Conservation (phyloP, 2,797 vertebrate genomes). For the Calcarius lapponicus region DNA sequence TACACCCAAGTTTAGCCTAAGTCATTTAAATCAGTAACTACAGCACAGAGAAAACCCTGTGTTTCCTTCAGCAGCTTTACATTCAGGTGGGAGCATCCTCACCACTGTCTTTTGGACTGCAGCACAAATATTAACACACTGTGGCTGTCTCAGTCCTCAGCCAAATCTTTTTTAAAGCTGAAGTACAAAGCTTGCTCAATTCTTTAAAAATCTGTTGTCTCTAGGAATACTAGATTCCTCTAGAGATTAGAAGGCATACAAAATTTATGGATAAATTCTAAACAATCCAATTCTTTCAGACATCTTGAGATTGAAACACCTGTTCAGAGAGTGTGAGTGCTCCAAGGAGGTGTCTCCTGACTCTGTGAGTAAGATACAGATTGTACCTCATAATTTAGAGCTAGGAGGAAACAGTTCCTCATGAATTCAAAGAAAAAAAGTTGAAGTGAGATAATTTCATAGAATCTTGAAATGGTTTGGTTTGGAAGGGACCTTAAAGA, state of each 20-base stretch:
- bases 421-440: not conserved
- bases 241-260: not conserved
- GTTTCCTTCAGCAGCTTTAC: not conserved
- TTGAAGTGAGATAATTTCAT: not conserved
- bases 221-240: not conserved
- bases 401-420: not conserved
- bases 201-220: not conserved
- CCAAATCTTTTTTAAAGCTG: not conserved
- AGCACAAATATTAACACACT: not conserved
- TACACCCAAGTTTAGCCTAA: not conserved
- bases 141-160: not conserved
- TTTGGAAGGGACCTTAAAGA: not conserved
- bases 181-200: not conserved
- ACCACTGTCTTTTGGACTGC: not conserved
- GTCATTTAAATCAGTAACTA: not conserved
- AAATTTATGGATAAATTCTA: not conserved
- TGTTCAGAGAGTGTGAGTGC: not conserved
- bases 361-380: not conserved
- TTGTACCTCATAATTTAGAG: not conserved
- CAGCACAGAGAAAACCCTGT: not conserved
- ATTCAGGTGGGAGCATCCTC: not conserved
- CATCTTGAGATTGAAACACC: not conserved
- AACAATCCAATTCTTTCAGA: not conserved
- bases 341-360: not conserved
- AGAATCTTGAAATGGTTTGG: not conserved